Percentiles rank a stretch among this genome's conserved stretches.
phyloP scores from a whole-genome alignment of 2,797 vertebrate species.

The Amblyraja radiata region DNA sequence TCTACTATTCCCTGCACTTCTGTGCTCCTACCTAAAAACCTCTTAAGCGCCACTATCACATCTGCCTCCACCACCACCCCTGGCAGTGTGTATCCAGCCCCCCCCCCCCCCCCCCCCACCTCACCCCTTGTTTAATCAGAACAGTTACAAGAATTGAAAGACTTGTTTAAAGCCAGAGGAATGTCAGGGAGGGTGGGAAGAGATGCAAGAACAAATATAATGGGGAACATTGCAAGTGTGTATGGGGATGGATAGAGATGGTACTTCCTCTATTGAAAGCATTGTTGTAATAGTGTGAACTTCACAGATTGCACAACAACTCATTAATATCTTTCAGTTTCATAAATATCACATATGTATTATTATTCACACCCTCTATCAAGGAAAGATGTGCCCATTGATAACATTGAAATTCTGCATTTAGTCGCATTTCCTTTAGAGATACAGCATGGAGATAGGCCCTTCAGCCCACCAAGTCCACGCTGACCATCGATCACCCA shows the following conservation, averaged over 20 bases:
- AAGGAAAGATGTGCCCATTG: too few relatives aligned
- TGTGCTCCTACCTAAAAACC: too few relatives aligned
- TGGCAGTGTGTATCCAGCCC: too few relatives aligned
- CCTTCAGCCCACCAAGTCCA: too few relatives aligned
- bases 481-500: too few relatives aligned
- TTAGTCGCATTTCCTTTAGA: not conserved
- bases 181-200: not conserved
- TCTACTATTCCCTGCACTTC: too few relatives aligned
- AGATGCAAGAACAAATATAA: not conserved
- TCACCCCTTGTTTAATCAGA: not conserved
- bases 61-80: too few relatives aligned
- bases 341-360: not conserved
- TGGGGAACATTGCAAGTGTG: not conserved
- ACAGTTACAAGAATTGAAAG: slow-evolving; percentile 7
- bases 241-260: not conserved
- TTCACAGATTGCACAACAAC: not conserved
- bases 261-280: not conserved
- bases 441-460: too few relatives aligned
- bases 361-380: not conserved
- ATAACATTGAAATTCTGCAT: not conserved
- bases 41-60: too few relatives aligned
- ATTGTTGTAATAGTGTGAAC: not conserved
- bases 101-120: not conserved
- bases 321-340: not conserved
- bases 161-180: not conserved